These are phyloP conservation scores for Caenorhabditis brenneri DNA, from an alignment of 1,140 invertebrate species.

Conservation along the genomic window DNA sequence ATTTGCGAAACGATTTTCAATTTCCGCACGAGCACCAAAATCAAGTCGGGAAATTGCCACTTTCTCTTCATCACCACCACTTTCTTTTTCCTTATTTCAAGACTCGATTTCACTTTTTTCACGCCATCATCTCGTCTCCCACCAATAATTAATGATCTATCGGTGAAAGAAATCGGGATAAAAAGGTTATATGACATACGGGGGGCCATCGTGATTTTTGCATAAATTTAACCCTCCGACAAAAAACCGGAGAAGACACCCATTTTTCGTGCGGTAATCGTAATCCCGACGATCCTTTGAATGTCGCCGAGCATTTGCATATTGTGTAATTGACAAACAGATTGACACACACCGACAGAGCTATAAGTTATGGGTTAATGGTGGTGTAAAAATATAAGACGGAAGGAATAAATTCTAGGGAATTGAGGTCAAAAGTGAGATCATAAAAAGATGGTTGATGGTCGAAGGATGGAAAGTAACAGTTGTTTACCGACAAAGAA, in stretches of 20 bases:
- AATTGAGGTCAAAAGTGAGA: conserved; percentile 36
- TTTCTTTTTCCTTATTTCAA: background rate
- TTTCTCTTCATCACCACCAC: conserved; percentile 33
- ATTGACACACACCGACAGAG: background rate
- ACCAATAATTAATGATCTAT: conserved; percentile 42
- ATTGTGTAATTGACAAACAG: conserved; percentile 40
- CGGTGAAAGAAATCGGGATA: background rate
- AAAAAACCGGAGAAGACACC: background rate
- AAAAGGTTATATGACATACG: background rate
- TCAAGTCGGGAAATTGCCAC: conserved; percentile 13
- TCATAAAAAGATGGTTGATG: conserved; percentile 24
- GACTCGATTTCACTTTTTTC: conserved; percentile 26
- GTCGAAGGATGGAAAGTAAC: background rate
- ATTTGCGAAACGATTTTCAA: conserved; percentile 3
- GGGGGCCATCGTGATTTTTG: conserved; percentile 1
- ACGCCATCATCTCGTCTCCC: background rate
- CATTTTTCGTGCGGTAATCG: conserved; percentile 24
- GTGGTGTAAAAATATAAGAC: background rate
- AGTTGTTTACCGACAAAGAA: conserved; percentile 43
- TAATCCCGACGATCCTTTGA: conserved; percentile 19
- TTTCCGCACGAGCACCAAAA: background rate
- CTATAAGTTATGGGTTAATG: background rate
- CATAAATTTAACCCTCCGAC: background rate
- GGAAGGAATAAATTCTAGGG: background rate
- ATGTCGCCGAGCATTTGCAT: conserved; percentile 25